phyloP scores from a whole-genome alignment of 2,888 invertebrate species.

The Mallateleia sp. region DNA sequence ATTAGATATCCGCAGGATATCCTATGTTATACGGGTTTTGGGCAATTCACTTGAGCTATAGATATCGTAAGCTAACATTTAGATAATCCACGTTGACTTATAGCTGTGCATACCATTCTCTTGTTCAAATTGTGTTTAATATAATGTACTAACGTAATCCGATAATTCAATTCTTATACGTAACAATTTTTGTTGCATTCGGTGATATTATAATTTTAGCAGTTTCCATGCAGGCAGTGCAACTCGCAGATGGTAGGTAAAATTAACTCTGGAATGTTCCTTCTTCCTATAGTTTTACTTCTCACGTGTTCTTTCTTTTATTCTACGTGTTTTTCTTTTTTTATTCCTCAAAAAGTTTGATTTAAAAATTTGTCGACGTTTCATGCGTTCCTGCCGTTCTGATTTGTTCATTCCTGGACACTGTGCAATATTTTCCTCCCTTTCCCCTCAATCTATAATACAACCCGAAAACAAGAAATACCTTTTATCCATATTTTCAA shows the following conservation, averaged over 20 bases:
- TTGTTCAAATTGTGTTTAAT: slow-evolving; percentile 43
- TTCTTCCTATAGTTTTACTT: slow-evolving; percentile 74
- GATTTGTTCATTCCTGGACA: background rate
- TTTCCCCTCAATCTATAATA: no score
- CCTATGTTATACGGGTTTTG: slow-evolving; percentile 51
- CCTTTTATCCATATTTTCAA: no score
- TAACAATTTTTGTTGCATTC: slow-evolving; percentile 29
- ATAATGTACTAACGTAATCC: slow-evolving; percentile 42
- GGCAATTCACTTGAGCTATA: slow-evolving; percentile 37
- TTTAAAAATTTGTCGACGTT: slow-evolving; percentile 6
- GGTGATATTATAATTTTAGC: slow-evolving; percentile 18
- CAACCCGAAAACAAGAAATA: no score
- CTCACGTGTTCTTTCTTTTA: slow-evolving; percentile 65
- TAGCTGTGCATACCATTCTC: slow-evolving; percentile 46
- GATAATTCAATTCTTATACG: slow-evolving; percentile 44
- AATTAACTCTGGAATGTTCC: slow-evolving; percentile 58
- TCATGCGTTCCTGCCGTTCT: background rate
- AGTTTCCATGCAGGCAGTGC: slow-evolving; percentile 6
- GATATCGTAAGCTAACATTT: slow-evolving; percentile 44
- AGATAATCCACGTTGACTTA: slow-evolving; percentile 51
- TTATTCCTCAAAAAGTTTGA: slow-evolving; percentile 29
- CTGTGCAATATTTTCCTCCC: background rate
- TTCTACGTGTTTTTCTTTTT: slow-evolving; percentile 78
- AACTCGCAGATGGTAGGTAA: slow-evolving; percentile 1
- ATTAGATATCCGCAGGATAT: slow-evolving; percentile 44